phyloP scores from a whole-genome alignment of 1,140 invertebrate species.

The Eueides isabella region DNA sequence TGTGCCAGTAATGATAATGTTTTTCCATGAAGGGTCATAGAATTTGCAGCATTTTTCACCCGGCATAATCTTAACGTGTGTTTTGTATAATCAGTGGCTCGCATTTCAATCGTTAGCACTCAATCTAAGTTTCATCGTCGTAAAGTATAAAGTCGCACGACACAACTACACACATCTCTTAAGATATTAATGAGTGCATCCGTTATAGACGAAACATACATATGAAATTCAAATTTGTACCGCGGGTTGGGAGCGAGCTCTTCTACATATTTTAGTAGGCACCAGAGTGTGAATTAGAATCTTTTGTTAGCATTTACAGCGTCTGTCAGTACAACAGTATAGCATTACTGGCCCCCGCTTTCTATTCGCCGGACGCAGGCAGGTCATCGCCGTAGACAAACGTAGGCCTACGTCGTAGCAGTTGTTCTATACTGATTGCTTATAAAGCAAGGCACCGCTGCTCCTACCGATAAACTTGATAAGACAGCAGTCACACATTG shows the following conservation, averaged over 20 bases:
- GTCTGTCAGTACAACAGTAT: constrained; percentile 46
- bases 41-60: constrained; percentile 79
- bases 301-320: constrained; percentile 76
- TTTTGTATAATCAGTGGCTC: constrained; percentile 59
- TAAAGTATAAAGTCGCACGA: constrained; percentile 56
- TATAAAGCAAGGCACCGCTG: constrained; percentile 22
- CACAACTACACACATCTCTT: constrained; percentile 70
- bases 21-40: constrained; percentile 77
- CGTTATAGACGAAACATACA: constrained; percentile 80
- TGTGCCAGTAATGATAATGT: constrained; percentile 72
- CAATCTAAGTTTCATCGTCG: constrained; percentile 11
- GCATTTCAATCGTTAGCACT: background rate
- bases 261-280: constrained; percentile 80
- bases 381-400: constrained; percentile 19
- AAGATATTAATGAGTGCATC: constrained; percentile 82
- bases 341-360: constrained; percentile 18
- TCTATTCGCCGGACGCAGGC: background rate
- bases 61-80: constrained; percentile 72
- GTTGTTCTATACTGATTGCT: constrained; percentile 31
- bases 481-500: background rate
- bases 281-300: constrained; percentile 80
- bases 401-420: constrained; percentile 33
- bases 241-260: constrained; percentile 68
- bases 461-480: constrained; percentile 12
- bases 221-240: constrained; percentile 82